These are phyloP conservation scores for Squalus acanthias DNA, from an alignment of 2,797 vertebrate species.

Conservation along the genomic window DNA sequence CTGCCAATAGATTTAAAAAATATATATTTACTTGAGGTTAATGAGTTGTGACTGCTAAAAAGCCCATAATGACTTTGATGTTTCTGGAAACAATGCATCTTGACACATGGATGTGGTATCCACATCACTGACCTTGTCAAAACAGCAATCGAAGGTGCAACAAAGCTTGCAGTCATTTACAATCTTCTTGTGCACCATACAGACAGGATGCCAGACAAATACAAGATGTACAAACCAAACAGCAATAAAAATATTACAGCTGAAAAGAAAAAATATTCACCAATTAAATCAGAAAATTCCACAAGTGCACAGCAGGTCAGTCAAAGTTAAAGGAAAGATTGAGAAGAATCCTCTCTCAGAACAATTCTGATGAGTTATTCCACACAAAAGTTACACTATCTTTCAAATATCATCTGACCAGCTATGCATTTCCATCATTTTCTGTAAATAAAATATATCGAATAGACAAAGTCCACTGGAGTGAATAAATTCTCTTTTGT, in stretches of 20 bases:
- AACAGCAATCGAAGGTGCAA: background rate
- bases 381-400: background rate
- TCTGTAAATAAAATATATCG: background rate
- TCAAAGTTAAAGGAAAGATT: background rate
- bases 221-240: background rate
- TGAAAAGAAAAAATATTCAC: background rate
- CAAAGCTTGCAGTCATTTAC: background rate
- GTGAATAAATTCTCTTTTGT: background rate
- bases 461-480: background rate
- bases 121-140: background rate
- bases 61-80: background rate
- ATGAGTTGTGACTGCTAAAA: background rate
- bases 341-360: background rate
- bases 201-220: background rate
- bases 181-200: background rate
- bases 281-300: background rate
- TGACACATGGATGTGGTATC: background rate
- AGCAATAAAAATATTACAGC: background rate
- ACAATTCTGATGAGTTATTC: background rate
- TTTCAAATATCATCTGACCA: background rate
- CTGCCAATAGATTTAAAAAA: background rate
- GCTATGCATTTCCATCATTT: background rate
- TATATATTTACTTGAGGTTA: background rate
- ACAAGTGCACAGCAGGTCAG: background rate
- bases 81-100: background rate